Percentiles rank a stretch among this genome's conserved stretches.
Conservation (phyloP, 2,113 vertebrate species). For the Cettia cetti region DNA sequence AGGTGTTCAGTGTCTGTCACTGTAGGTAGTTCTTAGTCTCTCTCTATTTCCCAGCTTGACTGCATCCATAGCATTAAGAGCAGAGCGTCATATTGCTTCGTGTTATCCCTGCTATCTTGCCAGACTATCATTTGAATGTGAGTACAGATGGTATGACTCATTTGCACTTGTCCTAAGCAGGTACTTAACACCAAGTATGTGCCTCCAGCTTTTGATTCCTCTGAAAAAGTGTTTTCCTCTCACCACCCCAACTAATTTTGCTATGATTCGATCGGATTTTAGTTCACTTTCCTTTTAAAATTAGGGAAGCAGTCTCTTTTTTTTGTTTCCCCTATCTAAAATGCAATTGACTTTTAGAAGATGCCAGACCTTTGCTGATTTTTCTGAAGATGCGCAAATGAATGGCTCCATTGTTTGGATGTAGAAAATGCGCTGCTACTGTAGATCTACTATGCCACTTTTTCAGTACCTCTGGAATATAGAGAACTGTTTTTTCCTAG, state of each 20-base stretch:
- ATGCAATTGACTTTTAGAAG: background rate
- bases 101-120: slow-evolving; percentile 40
- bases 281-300: background rate
- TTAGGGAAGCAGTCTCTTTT: background rate
- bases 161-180: slow-evolving; percentile 54
- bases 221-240: background rate
- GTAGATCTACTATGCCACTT: background rate
- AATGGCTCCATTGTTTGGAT: background rate
- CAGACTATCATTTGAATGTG: slow-evolving; percentile 38
- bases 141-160: slow-evolving; percentile 56
- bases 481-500: background rate
- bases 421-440: background rate
- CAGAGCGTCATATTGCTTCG: background rate
- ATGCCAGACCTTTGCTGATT: background rate
- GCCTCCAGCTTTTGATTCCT: slow-evolving; percentile 16
- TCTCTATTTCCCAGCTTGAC: background rate
- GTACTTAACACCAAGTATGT: slow-evolving; percentile 34
- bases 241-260: background rate
- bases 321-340: background rate
- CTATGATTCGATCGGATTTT: background rate
- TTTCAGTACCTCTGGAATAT: background rate
- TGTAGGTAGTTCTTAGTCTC: background rate
- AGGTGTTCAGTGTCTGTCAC: background rate
- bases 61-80: background rate
- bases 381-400: background rate